These are phyloP conservation scores for Nematolebias whitei DNA, from an alignment of 2,113 vertebrate species.

Conservation along the genomic window DNA sequence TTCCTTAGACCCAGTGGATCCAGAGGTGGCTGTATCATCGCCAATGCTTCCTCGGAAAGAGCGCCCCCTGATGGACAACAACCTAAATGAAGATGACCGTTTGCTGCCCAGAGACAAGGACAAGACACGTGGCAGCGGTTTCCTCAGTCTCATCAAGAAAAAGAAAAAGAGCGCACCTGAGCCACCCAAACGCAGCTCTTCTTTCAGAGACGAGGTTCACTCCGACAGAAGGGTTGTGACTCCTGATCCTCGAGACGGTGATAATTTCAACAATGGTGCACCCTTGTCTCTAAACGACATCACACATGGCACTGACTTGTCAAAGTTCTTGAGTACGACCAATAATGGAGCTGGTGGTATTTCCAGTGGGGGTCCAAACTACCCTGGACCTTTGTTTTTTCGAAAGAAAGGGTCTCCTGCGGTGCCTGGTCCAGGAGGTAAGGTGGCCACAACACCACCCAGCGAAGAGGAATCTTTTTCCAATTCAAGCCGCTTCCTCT, in stretches of 20 bases:
- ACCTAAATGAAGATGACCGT: constrained; percentile 91
- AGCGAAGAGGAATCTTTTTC: constrained; percentile 84
- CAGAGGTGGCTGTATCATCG: constrained; percentile 83
- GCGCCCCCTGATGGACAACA: constrained; percentile 79
- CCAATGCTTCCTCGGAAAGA: constrained; percentile 93
- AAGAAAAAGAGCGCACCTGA: constrained; percentile 94
- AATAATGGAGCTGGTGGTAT: constrained; percentile 80
- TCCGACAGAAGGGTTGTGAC: constrained; percentile 76
- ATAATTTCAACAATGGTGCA: constrained; percentile 80
- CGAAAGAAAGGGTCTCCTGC: constrained; percentile 85
- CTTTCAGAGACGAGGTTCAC: constrained; percentile 89
- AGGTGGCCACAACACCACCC: constrained; percentile 72
- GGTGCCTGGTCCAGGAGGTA: constrained; percentile 69
- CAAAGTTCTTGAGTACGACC: constrained; percentile 78
- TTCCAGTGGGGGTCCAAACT: constrained; percentile 85
- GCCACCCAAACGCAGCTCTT: constrained; percentile 94
- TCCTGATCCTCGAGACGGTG: constrained; percentile 75
- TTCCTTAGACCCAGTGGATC: constrained; percentile 84
- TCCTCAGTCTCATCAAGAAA: constrained; percentile 94
- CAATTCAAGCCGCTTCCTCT: constrained; percentile 89
- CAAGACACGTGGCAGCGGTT: constrained; percentile 87
- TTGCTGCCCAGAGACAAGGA: constrained; percentile 91
- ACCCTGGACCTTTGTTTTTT: constrained; percentile 82
- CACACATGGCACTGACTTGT: constrained; percentile 67
- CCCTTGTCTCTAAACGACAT: constrained; percentile 46